phyloP scores from a whole-genome alignment of 2,113 vertebrate species.

The Ammodytes marinus region DNA sequence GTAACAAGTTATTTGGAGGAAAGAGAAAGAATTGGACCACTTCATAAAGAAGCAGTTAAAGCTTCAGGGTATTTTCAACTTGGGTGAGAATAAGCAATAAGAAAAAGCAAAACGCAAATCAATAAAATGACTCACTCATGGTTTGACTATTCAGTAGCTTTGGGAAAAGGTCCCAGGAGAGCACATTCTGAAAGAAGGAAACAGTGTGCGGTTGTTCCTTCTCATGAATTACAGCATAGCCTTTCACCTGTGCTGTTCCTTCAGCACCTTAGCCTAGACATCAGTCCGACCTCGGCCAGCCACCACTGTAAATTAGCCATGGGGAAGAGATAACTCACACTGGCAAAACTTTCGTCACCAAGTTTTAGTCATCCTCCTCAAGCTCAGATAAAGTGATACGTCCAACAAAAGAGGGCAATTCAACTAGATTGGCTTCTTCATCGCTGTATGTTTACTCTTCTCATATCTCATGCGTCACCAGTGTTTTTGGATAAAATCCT shows the following conservation, averaged over 20 bases:
- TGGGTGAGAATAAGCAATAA: slow-evolving; percentile 44
- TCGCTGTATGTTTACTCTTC: background rate
- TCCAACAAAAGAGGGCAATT: slow-evolving; percentile 17
- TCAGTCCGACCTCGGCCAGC: slow-evolving; percentile 58
- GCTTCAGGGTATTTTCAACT: slow-evolving; percentile 29
- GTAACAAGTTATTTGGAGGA: background rate
- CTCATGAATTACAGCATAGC: slow-evolving; percentile 50
- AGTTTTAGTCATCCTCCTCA: slow-evolving; percentile 56
- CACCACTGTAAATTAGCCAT: slow-evolving; percentile 48
- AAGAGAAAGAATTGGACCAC: background rate
- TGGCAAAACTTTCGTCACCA: slow-evolving; percentile 54
- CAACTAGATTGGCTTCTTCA: background rate
- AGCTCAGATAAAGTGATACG: slow-evolving; percentile 17
- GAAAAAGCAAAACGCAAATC: slow-evolving; percentile 50
- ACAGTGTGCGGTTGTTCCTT: slow-evolving; percentile 37
- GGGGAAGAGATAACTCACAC: slow-evolving; percentile 58
- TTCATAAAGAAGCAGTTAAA: background rate
- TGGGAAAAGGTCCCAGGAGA: slow-evolving; percentile 21
- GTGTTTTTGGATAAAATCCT: background rate
- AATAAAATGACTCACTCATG: slow-evolving; percentile 60
- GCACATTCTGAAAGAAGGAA: slow-evolving; percentile 35
- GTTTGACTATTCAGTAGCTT: slow-evolving; percentile 45
- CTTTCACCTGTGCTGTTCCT: slow-evolving; percentile 53
- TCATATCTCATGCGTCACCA: background rate
- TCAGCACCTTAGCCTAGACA: slow-evolving; percentile 43